These are phyloP conservation scores for Episyrphus balteatus DNA, from an alignment of 1,140 invertebrate genomes.

Conservation along the genomic window DNA sequence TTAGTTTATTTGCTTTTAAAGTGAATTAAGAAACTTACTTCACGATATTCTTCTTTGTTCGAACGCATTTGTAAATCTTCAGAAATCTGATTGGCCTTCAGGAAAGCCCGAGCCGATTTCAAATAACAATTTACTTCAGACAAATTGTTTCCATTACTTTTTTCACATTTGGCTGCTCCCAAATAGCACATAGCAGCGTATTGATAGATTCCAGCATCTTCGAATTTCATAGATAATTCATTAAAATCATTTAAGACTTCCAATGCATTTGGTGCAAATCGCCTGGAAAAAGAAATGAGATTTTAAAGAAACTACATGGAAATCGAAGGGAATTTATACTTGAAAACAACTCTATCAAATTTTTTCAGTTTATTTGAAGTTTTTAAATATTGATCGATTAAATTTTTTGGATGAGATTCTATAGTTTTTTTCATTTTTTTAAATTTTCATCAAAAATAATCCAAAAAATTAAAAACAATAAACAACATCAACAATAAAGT, in stretches of 20 bases:
- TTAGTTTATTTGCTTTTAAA: not conserved
- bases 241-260: slow-evolving; percentile 31
- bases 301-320: not conserved
- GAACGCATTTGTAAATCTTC: slow-evolving; percentile 15
- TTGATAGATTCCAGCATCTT: slow-evolving; percentile 27
- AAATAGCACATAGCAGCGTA: slow-evolving; percentile 34
- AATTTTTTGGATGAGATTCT: slow-evolving; percentile 24
- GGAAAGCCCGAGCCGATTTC: slow-evolving; percentile 23
- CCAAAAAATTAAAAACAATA: not conserved
- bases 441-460: slow-evolving; percentile 16
- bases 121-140: slow-evolving; percentile 26
- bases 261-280: slow-evolving; percentile 27
- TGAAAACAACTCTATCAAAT: slow-evolving; percentile 30
- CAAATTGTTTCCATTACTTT: slow-evolving; percentile 16
- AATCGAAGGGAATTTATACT: slow-evolving; percentile 11
- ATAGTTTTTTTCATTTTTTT: slow-evolving; percentile 1
- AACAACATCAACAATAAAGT: not conserved
- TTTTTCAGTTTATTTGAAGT: slow-evolving; percentile 32
- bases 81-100: slow-evolving; percentile 17
- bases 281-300: slow-evolving; percentile 10
- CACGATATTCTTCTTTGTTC: slow-evolving; percentile 15
- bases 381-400: slow-evolving; percentile 29
- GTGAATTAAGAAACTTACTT: slow-evolving; percentile 5
- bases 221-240: slow-evolving; percentile 26
- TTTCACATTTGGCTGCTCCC: slow-evolving; percentile 30